phyloP scores from a whole-genome alignment of 2,888 invertebrate species.

The Acronicta psi region DNA sequence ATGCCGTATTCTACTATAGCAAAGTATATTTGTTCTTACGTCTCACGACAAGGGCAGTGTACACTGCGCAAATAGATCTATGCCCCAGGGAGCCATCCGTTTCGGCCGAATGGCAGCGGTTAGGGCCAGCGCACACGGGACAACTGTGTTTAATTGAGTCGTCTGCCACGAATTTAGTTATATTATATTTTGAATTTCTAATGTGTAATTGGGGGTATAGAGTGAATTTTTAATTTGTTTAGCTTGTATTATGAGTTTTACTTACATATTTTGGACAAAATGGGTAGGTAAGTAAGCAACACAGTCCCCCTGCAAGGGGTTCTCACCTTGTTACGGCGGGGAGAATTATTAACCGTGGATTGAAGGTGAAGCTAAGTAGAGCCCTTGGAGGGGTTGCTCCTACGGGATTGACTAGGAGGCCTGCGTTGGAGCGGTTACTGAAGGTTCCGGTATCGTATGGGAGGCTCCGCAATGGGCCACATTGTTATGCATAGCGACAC shows the following conservation, averaged over 20 bases:
- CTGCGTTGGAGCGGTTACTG: too few relatives aligned
- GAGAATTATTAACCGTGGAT: too few relatives aligned
- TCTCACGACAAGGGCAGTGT: constrained; percentile 43
- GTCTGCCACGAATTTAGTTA: constrained; percentile 51
- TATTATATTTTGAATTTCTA: constrained; percentile 57
- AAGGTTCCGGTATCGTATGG: too few relatives aligned
- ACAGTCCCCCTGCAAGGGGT: too few relatives aligned
- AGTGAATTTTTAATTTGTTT: constrained; percentile 9
- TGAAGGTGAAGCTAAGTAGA: too few relatives aligned
- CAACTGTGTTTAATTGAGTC: constrained; percentile 59
- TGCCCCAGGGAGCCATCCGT: constrained; percentile 68
- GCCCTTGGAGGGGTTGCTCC: too few relatives aligned
- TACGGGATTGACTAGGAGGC: too few relatives aligned
- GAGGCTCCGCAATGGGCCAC: too few relatives aligned
- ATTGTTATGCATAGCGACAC: too few relatives aligned
- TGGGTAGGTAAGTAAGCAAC: too few relatives aligned
- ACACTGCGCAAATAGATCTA: constrained; percentile 61
- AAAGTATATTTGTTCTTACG: constrained; percentile 49
- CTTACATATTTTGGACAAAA: too few relatives aligned
- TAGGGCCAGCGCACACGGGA: constrained; percentile 56
- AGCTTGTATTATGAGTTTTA: background rate
- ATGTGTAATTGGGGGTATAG: constrained; percentile 28
- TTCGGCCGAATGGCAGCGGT: constrained; percentile 60
- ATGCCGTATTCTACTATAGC: constrained; percentile 22
- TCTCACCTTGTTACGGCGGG: too few relatives aligned